Evolutionary conservation across 2,113 vertebrate genomes (phyloP).

Genomic region (Rhinichthys klamathensis): DNA sequence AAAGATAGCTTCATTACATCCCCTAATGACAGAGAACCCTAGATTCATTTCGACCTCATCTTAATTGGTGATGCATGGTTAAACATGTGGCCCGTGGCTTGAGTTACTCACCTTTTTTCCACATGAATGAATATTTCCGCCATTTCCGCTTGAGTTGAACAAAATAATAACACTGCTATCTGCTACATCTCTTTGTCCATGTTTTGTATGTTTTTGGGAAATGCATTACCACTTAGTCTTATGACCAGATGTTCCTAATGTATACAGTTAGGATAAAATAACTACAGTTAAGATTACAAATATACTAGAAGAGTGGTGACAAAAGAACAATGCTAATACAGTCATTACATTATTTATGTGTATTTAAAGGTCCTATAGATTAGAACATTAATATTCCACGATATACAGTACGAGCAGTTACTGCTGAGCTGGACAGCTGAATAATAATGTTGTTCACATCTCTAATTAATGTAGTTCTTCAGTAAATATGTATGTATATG

Average conservation of each 20-base stretch:
- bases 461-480: not conserved
- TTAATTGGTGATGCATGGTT: constrained; percentile 61
- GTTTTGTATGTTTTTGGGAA: not conserved
- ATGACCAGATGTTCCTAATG: not conserved
- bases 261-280: not conserved
- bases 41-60: constrained; percentile 37
- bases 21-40: constrained; percentile 33
- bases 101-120: constrained; percentile 19
- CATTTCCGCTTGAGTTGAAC: not conserved
- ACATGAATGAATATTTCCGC: not conserved
- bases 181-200: not conserved
- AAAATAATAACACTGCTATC: not conserved
- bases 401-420: not conserved
- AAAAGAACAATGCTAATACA: not conserved
- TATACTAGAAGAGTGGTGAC: not conserved
- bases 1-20: constrained; percentile 30
- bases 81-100: constrained; percentile 56
- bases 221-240: not conserved
- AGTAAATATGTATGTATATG: not conserved
- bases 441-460: not conserved
- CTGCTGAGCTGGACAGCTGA: not conserved
- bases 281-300: not conserved
- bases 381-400: not conserved
- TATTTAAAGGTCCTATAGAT: not conserved
- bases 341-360: not conserved